Evolutionary conservation across 1,140 invertebrate species (phyloP), one percentile per base, ranked within the genome.

Genomic region (Sitophilus oryzae): DNA sequence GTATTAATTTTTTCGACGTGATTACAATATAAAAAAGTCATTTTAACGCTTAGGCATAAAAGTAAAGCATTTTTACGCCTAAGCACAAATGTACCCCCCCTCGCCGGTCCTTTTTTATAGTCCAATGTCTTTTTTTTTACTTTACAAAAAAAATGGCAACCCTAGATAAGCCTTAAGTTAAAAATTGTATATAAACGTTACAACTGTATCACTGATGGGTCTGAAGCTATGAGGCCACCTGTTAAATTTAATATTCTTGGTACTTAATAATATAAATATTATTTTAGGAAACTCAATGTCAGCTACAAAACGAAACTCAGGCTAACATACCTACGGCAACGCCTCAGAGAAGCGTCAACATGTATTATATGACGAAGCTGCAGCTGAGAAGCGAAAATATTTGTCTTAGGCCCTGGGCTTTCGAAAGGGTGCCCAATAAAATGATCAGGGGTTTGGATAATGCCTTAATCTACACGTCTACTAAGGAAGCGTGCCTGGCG

Each of bases 291-390:
- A 96, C 93, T 2, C 76, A 91, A 40, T 96, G 93, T 69, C 83
- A 93, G 68, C 76, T 96, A 55, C 91, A 93, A 70, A 96, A 96
- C 73, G 91, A 93, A 70, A 93, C 92, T 0, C 82, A 87, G 47
- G 89, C 91, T 2, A 84, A 84, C 60, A 93, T 93, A 71, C 91
- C 91, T 0, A 82, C 84, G 53, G 87, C 88, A 4, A 79, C 81
- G 34, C 87, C 92, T 3, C 84, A 86, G 67, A 77, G 88, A 16
- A 86, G 89, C 2, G 88, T 88, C 62, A 93, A 91, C 71, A 89
- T 91, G 76, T 96, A 95, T 72, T 96, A 94, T 77, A 93, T 96
- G 89, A 88, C 91, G 62, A 96, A 96, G 74, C 75, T 94, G 62
- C 86, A 92, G 76, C 80, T 96, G 60, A 75, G 90, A 74, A 90